Evolutionary conservation across 1,140 invertebrate species (phyloP).

Genomic region (Drosophila santomea): DNA sequence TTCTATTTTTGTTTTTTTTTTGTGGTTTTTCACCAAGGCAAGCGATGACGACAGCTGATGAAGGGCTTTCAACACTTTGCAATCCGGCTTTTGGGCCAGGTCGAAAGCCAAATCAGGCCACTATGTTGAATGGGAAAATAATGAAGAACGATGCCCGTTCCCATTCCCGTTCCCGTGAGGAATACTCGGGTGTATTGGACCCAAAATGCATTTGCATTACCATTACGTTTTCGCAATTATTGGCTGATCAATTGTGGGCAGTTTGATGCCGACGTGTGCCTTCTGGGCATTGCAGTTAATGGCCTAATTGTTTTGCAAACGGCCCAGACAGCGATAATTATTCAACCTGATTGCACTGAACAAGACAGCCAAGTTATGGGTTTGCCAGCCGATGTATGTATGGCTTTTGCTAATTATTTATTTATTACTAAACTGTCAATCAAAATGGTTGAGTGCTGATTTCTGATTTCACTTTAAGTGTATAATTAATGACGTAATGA

Average conservation of each 20-base stretch:
- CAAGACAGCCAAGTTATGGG: constrained; percentile 1
- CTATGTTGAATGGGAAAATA: constrained; percentile 42
- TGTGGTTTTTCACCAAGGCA: constrained; percentile 34
- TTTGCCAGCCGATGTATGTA: constrained; percentile 10
- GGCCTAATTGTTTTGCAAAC: constrained; percentile 17
- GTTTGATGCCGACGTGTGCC: constrained; percentile 45
- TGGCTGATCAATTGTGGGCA: constrained; percentile 12
- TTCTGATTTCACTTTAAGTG: no score
- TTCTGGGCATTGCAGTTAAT: constrained; percentile 46
- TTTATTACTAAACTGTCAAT: neutral
- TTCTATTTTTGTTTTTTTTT: neutral
- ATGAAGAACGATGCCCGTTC: constrained; percentile 38
- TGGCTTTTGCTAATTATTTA: neutral
- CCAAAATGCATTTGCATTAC: constrained; percentile 44
- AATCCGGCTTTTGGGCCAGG: constrained; percentile 45
- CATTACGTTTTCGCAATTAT: constrained; percentile 11
- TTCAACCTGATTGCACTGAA: constrained; percentile 18
- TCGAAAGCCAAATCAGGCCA: constrained; percentile 27
- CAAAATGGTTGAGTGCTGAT: no score
- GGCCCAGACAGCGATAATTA: constrained; percentile 28
- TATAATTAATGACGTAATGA: no score
- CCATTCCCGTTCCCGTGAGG: constrained; percentile 16
- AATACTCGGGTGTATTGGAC: constrained; percentile 28
- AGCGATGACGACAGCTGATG: constrained; percentile 55
- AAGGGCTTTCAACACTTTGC: constrained; percentile 66